Base-by-base conservation (phyloP, 2,888 invertebrate genomes). In the Entomobrya multifasciata region DNA sequence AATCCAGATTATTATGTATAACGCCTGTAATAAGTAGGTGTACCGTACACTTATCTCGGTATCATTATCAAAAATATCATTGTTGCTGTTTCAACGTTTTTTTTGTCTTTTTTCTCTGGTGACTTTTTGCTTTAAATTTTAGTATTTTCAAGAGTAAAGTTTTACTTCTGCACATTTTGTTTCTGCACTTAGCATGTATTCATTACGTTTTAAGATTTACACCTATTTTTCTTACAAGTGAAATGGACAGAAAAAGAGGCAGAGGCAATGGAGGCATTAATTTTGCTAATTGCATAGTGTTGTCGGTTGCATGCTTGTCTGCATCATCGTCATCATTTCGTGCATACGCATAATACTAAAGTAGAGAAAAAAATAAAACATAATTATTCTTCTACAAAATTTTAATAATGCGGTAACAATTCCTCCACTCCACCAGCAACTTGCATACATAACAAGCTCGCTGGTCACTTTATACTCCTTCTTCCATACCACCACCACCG, bases 221-320 rank as follows among this genome's bases (percentile, higher is more conserved):
- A 41, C 67, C 44, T 30, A 52, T 52, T 27, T 27, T 27, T 72
- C 30, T 25, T 47, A n/a, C 27, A 27, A 67, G 44, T 70, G 44
- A 47, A 25, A 47, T 47, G 8, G 30, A 72, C 22, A n/a, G 4
- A 62, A 62, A 6, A 65, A n/a, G n/a, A n/a, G n/a, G n/a, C n/a
- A n/a, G n/a, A 22, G 8, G 30, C 27, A 82, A 82, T 74, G 62
- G 20, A 47, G 17, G 74, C 82, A 76, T 76, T 83, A 76, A 83
- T 83, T 83, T 83, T 65, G 76, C 83, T 83, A 83, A 83, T 83
- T 76, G 76, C 76, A 77, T n/a, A 70, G n/a, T 60, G 57, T 41
- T 55, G 81, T 81, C 22, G 49, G 44, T 81, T 82, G 82, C 83
- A 57, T 76, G 60, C 30, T 30, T 83, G 62, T 65, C 49, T 65